Evolutionary conservation across 1,140 invertebrate species (phyloP), one percentile per base, ranked within the genome.

Genomic region (Grapholita molesta): DNA sequence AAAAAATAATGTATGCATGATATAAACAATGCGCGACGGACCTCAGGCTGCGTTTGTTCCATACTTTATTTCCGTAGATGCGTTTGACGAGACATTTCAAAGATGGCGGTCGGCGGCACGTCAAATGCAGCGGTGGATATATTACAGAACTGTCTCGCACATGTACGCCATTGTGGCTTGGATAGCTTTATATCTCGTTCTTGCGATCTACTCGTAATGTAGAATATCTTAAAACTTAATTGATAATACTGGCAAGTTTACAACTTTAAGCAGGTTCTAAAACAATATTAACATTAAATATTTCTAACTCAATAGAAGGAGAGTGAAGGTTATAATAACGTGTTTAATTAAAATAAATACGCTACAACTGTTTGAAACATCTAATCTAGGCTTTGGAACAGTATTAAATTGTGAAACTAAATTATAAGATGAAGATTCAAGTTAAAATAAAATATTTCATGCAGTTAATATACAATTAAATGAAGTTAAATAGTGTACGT

Each of bases 101-200:
- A 61, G 55, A 61, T 61, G 53, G 53, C 8, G n/a, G 24, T 0
- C 7, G 25, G 18, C n/a, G n/a, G 55, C 25, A 32, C 15, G 55
- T 61, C 55, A 32, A 32, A 12, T 61, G 55, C 55, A 61, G 18
- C 24, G 25, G 24, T 15, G 7, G 3, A 12, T 25, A 28, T 61
- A 67, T 72, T 73, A 75, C 72, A 61, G 84, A 87, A 86, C 81
- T 83, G 83, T 76, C 79, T 83, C 76, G 12, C 53, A 72, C 80
- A 73, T 78, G 75, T 77, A 79, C 80, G 74, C 67, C 79, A 77
- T 75, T 77, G 42, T 21, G 42, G 42, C 21, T 18, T 8, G 9
- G 15, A n/a, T 48, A 48, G 18, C 18, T 48, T 7, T 6, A 48
- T 21, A 48, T 12, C n/a, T 38, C 35, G 9, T 38, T 38, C n/a